Percentiles rank a stretch among this genome's conserved stretches.
Evolutionary conservation across 2,113 vertebrate species (phyloP).

Genomic region (Eulemur macaco): DNA sequence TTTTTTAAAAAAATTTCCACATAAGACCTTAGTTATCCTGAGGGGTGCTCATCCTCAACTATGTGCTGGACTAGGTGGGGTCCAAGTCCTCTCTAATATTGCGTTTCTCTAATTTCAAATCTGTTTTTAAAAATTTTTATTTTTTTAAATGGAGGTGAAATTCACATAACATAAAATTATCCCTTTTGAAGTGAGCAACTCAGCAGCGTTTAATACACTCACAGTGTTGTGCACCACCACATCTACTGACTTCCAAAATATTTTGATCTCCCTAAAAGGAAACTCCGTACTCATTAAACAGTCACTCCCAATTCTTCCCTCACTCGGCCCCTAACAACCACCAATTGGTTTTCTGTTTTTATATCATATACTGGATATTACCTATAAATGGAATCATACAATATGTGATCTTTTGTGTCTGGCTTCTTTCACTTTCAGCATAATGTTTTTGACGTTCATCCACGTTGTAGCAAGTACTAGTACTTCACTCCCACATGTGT

Average conservation of each 20-base stretch:
- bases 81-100: not conserved
- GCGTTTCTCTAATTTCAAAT: not conserved
- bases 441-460: not conserved
- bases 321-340: not conserved
- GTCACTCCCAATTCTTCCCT: not conserved
- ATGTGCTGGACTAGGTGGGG: not conserved
- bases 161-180: not conserved
- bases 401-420: not conserved
- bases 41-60: not conserved
- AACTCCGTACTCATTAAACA: not conserved
- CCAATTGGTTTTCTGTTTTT: not conserved
- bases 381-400: not conserved
- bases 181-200: not conserved
- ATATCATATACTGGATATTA: not conserved
- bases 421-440: not conserved
- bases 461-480: not conserved
- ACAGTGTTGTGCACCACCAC: not conserved
- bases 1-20: not conserved
- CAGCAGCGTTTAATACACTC: not conserved
- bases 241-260: not conserved
- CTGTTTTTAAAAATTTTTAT: not conserved
- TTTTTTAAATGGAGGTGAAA: constrained; percentile 17
- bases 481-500: not conserved
- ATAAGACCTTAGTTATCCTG: not conserved
- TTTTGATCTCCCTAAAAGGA: not conserved